Percentiles rank a stretch among this genome's conserved stretches.
phyloP scores from a whole-genome alignment of 2,888 invertebrate genomes.

The Drosophila conformis region DNA sequence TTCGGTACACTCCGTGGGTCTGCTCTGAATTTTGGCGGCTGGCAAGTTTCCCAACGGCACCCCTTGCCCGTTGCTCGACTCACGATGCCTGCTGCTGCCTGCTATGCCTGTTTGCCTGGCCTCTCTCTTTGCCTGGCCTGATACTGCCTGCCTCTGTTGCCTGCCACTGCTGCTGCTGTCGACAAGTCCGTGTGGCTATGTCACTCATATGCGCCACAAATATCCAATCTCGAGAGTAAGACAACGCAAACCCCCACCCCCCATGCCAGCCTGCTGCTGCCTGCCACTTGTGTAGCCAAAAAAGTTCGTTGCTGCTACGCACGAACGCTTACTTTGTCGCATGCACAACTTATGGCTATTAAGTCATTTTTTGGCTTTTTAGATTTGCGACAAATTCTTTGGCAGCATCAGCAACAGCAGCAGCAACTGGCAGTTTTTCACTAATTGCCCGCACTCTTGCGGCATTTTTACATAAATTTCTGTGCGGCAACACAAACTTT shows the following conservation, averaged over 20 bases:
- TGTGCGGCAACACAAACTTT: slow-evolving; percentile 34
- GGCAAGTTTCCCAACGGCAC: slow-evolving; percentile 81
- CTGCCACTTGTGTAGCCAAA: slow-evolving; percentile 10
- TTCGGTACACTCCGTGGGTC: not conserved
- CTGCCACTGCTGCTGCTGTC: slow-evolving; percentile 39
- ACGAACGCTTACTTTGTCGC: slow-evolving; percentile 81
- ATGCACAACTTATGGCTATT: slow-evolving; percentile 80
- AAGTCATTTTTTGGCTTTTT: slow-evolving; percentile 82
- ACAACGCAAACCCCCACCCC: not conserved
- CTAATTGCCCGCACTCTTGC: slow-evolving; percentile 74
- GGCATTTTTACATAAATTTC: slow-evolving; percentile 63
- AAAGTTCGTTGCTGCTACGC: slow-evolving; percentile 67
- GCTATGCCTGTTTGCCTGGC: slow-evolving; percentile 4
- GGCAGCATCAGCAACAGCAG: slow-evolving; percentile 30
- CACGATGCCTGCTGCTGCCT: not conserved
- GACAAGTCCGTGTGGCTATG: slow-evolving; percentile 76
- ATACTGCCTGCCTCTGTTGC: slow-evolving; percentile 5
- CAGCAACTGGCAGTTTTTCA: slow-evolving; percentile 39
- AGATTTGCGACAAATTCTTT: slow-evolving; percentile 78
- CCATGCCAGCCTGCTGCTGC: not conserved
- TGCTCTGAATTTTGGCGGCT: slow-evolving; percentile 43
- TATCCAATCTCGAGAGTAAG: slow-evolving; percentile 57
- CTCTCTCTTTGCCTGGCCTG: not conserved
- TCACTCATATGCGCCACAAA: slow-evolving; percentile 78
- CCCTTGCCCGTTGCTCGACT: slow-evolving; percentile 53